Base-by-base conservation (phyloP, 1,140 invertebrate species). In the Drosophila ambigua region DNA sequence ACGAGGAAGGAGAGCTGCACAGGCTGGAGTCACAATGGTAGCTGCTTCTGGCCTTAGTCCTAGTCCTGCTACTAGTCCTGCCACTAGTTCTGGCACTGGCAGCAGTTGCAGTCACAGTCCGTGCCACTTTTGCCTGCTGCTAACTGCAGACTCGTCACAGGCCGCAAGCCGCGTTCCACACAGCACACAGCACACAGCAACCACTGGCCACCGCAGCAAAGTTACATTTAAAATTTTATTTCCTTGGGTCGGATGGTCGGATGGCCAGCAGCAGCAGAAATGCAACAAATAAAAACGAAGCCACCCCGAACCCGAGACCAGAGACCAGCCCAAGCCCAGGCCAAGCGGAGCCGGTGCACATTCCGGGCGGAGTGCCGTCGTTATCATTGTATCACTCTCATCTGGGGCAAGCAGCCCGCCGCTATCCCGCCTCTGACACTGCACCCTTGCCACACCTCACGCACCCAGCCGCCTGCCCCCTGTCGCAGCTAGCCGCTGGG, bases 211-310 rank as follows among this genome's bases (percentile, higher is more conserved):
- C 72, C 72, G 55, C 64, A 68, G 76, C 54, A 67, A 74, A 75
- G 72, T 74, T 59, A 64, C 80, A 73, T 69, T 80, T 66, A 65
- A 58, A 79, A 72, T 85, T 77, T 80, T 69, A 85, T 84, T 85
- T 84, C 77, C 69, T 73, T 77, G 58, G 58, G 63, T 51, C 66
- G 44, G n/a, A 24, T 3, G 23, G 23, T 2, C 2, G 23, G 23
- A 0, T 0, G 0, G 26, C 4, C 26, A 28, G 26, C 5, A 6
- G 23, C 23, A 41, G 31, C 65, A 58, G 41, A 64, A 65, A 67
- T 84, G 80, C 80, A 80, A 85, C 81, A 85, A 85, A 84, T 85
- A 85, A 85, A 80, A 73, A 54, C 65, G 23, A 4, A 65, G 49
- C 55, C 62, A 48, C 31, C 31, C 15, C 13, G 16, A 53, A 31